Evolutionary conservation across 2,797 vertebrate species (phyloP).

Genomic region (Phaenicophaeus curvirostris): DNA sequence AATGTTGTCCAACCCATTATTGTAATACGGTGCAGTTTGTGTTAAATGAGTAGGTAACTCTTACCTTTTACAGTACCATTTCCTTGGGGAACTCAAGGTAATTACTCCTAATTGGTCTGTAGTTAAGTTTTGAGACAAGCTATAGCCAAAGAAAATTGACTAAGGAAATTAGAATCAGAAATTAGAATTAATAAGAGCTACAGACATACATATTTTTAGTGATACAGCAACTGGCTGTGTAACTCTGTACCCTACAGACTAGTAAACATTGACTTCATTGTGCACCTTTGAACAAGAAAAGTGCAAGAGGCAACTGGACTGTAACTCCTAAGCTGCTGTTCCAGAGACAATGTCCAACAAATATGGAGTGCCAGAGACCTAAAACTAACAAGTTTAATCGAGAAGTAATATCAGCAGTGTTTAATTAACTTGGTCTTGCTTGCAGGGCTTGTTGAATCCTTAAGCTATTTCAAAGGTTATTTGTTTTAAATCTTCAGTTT

Average conservation of each 20-base stretch:
- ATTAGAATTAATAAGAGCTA: neutral
- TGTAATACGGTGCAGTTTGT: neutral
- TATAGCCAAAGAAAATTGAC: neutral
- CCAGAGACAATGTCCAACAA: neutral
- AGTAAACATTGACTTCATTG: fast-evolving
- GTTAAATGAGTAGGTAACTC: too few relatives aligned
- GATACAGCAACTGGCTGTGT: neutral
- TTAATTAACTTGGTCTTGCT: neutral
- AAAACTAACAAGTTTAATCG: neutral
- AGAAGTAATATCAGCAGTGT: neutral
- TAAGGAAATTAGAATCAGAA: neutral
- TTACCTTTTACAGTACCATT: neutral
- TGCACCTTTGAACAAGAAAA: neutral
- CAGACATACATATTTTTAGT: neutral
- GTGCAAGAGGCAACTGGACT: neutral
- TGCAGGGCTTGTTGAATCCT: neutral
- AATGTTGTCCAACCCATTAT: fast-evolving
- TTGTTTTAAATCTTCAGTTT: neutral
- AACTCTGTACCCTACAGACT: neutral
- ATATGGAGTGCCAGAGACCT: neutral
- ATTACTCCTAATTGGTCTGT: neutral
- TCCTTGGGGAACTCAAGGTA: neutral
- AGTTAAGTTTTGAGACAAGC: neutral
- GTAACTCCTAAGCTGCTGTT: neutral
- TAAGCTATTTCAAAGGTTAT: neutral